phyloP scores from a whole-genome alignment of 2,888 invertebrate genomes.

The Rhogogaster chlorosoma region DNA sequence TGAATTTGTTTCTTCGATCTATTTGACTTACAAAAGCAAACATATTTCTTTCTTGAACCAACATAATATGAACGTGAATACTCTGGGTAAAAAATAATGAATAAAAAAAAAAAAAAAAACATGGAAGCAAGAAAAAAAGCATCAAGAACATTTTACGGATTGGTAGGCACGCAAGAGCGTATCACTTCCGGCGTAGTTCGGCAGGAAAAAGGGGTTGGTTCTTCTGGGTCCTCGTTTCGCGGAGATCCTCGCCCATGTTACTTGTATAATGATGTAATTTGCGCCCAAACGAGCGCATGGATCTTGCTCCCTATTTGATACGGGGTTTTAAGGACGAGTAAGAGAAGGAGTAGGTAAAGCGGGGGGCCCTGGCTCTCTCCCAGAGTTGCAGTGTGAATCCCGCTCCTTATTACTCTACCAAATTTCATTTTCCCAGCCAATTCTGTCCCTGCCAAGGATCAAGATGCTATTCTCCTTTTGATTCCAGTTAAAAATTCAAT shows the following conservation, averaged over 20 bases:
- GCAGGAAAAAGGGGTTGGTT: background rate
- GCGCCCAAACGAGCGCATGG: slow-evolving; percentile 60
- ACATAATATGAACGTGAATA: background rate
- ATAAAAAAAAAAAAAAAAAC: background rate
- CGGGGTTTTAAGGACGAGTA: slow-evolving; percentile 32
- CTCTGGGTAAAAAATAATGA: background rate
- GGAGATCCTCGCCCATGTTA: slow-evolving; percentile 58
- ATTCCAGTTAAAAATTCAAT: background rate
- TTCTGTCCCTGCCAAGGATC: background rate
- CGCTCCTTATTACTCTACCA: background rate
- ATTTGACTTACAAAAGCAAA: background rate
- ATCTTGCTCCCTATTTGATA: slow-evolving; percentile 60
- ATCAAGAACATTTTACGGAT: slow-evolving; percentile 36
- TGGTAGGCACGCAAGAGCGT: slow-evolving; percentile 43
- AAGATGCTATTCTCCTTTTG: slow-evolving; percentile 2
- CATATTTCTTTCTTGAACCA: background rate
- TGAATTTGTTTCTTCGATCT: background rate
- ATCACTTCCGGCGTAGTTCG: slow-evolving; percentile 41
- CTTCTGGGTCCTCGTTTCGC: slow-evolving; percentile 23
- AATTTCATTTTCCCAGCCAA: background rate
- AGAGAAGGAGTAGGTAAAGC: background rate
- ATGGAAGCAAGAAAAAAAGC: background rate
- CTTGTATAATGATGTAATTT: slow-evolving; percentile 66
- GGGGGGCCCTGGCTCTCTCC: background rate
- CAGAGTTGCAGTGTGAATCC: background rate